Evolutionary conservation across 1,140 invertebrate genomes (phyloP).

Genomic region (Chrysoperla carnea): DNA sequence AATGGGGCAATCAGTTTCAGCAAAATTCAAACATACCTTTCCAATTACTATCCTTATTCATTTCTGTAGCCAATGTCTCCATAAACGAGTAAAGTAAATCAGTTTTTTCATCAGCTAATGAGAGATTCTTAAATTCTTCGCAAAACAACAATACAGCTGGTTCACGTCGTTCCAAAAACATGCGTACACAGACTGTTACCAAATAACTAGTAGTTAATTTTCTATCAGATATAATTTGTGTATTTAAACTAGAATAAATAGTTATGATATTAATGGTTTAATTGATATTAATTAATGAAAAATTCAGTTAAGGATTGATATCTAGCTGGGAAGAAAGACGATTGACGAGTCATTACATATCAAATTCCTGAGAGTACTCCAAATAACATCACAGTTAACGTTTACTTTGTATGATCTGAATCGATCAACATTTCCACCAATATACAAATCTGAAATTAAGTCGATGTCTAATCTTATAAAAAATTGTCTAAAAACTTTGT

Average conservation of each 20-base stretch:
- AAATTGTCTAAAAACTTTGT: too few species aligned
- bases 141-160: conserved; percentile 45
- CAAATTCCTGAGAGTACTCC: too few species aligned
- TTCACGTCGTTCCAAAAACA: conserved; percentile 63
- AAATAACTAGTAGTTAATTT: conserved; percentile 60
- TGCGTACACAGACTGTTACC: conserved; percentile 56
- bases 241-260: conserved; percentile 29
- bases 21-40: conserved; percentile 42
- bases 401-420: too few species aligned
- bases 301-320: too few species aligned
- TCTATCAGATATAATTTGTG: conserved; percentile 48
- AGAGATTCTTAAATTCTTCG: conserved; percentile 54
- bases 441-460: too few species aligned
- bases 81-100: conserved; percentile 52
- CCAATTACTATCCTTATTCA: conserved; percentile 53
- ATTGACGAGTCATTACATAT: too few species aligned
- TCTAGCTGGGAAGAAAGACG: too few species aligned
- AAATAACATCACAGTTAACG: too few species aligned
- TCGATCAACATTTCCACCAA: too few species aligned
- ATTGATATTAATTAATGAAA: too few species aligned
- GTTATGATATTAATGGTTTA: neutral
- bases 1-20: too few species aligned
- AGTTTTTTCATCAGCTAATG: conserved; percentile 66
- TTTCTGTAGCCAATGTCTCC: conserved; percentile 31
- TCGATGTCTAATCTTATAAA: too few species aligned